phyloP scores from a whole-genome alignment of 2,797 vertebrate species.

The Hyperoplus immaculatus region DNA sequence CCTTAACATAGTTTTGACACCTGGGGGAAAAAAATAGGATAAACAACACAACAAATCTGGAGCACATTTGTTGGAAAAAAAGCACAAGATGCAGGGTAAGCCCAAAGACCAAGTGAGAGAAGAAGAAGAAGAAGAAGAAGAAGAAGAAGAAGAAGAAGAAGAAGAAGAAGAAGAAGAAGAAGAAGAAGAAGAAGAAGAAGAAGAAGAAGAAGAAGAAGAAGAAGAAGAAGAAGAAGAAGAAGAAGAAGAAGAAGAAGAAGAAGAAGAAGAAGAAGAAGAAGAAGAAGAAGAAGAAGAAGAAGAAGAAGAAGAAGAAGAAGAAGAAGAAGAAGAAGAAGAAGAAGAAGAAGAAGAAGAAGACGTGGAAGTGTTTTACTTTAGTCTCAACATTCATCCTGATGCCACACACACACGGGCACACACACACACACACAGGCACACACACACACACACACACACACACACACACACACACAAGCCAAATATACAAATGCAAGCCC shows the following conservation, averaged over 20 bases:
- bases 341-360: slow-evolving; percentile 32
- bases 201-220: slow-evolving; percentile 26
- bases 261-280: slow-evolving; percentile 26
- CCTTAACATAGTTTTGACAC: neutral
- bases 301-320: slow-evolving; percentile 28
- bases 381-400: slow-evolving; percentile 60
- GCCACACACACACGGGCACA: slow-evolving; percentile 44
- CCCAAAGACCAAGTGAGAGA: slow-evolving; percentile 13
- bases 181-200: slow-evolving; percentile 24
- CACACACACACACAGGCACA: slow-evolving; percentile 51
- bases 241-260: slow-evolving; percentile 35
- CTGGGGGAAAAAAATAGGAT: slow-evolving; percentile 7
- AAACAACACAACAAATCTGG: slow-evolving; percentile 28
- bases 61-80: slow-evolving; percentile 27
- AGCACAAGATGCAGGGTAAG: slow-evolving; percentile 34
- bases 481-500: slow-evolving; percentile 65
- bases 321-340: slow-evolving; percentile 29
- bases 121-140: slow-evolving; percentile 32
- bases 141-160: slow-evolving; percentile 29
- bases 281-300: slow-evolving; percentile 24
- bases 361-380: slow-evolving; percentile 35
- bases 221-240: slow-evolving; percentile 24
- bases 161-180: slow-evolving; percentile 26
- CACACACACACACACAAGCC: slow-evolving; percentile 56
- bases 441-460: slow-evolving; percentile 53